Conservation (phyloP, 2,888 invertebrate genomes). For the Acleris laterana region DNA sequence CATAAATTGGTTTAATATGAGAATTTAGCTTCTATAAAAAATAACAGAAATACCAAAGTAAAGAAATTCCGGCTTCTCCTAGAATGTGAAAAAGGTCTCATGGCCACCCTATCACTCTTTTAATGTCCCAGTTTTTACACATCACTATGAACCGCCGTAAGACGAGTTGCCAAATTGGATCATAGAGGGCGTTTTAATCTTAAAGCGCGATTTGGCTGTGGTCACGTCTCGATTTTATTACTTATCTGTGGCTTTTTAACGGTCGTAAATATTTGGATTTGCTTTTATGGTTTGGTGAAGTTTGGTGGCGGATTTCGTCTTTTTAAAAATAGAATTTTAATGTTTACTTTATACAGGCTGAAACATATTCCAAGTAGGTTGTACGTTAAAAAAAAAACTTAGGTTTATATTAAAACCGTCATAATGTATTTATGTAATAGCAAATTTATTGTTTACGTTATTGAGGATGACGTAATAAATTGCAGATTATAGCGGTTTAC, state of each 20-base stretch:
- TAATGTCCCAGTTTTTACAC: slow-evolving; percentile 47
- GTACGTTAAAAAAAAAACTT: no score
- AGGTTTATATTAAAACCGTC: no score
- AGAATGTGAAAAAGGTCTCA: background rate
- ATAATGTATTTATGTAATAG: no score
- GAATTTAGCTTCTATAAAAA: background rate
- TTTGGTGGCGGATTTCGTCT: background rate
- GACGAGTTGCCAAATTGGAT: slow-evolving; percentile 52
- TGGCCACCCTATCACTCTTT: slow-evolving; percentile 42
- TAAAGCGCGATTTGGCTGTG: slow-evolving; percentile 44
- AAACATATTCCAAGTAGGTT: no score
- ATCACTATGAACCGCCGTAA: slow-evolving; percentile 45
- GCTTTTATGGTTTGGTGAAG: background rate
- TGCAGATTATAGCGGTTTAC: no score
- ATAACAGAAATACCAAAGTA: background rate
- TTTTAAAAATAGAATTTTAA: no score
- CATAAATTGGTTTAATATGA: no score
- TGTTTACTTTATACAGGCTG: no score
- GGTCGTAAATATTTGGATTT: slow-evolving; percentile 5
- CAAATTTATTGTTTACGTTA: no score
- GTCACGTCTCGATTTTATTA: slow-evolving; percentile 44
- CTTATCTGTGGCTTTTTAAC: slow-evolving; percentile 22
- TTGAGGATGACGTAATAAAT: no score
- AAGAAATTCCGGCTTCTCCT: no score
- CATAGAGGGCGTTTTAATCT: slow-evolving; percentile 44